Base-by-base conservation (phyloP, 2,113 vertebrate genomes). In the Thamnophis sirtalis region DNA sequence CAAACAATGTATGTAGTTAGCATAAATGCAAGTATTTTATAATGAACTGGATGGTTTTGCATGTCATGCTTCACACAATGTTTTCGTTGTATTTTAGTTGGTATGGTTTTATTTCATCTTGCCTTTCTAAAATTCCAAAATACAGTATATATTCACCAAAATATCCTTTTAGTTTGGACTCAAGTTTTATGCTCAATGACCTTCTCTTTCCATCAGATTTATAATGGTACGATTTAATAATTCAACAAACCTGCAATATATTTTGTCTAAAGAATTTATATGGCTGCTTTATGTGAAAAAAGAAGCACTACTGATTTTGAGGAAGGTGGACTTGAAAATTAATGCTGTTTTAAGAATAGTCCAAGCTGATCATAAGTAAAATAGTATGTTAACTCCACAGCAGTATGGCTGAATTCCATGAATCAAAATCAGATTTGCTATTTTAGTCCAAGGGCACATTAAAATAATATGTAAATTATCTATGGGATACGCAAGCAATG, bases 321-420 rank as follows among this genome's bases (percentile, higher is more conserved):
- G 63, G 33, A 19, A 0, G 63, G 28, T 51, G 68, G 28, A 9
- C 86, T 15, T 9, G 87, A 51, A 93, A 95, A 96, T 96, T 92
- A 90, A 96, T 94, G 94, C n/a, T 94, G 94, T 73, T 94, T 33
- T 88, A 89, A 88, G 89, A 49, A 2, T 94, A 87, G 43, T 56
- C 19, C 92, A 55, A 90, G 51, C 84, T 93, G 49, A 2, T 92
- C 15, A 90, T 91, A 55, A 2, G 90, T 0, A 93, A 85, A 3
- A 48, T 93, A 85, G 10, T 6, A 33, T 48, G 56, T 63, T 68
- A 89, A 85, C 55, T 63, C 91, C 89, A 85, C 92, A 89, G 86
- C 86, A 63, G 55, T 54, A 26, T 86, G 73, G n/a, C 68, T 89
- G 48, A n/a, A 53, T 85, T 91, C 54, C 24, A 48, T 84, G 54